Evolutionary conservation across 2,888 invertebrate species (phyloP), one percentile per base, ranked within the genome.

Genomic region (Stomorhina lunata): DNA sequence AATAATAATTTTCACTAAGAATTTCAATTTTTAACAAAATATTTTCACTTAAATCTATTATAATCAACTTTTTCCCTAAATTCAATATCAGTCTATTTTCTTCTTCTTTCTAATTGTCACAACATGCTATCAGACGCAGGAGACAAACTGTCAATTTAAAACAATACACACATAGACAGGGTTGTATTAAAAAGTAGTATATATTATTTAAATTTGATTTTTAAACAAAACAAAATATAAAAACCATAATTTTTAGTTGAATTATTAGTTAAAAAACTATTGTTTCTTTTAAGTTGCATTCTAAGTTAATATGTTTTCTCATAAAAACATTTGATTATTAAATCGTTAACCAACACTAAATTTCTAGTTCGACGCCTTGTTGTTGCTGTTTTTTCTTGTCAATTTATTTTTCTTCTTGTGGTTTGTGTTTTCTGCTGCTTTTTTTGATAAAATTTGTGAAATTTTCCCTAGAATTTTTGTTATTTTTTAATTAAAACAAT

Each of bases 331-430:
- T 43, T n/a, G n/a, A 37, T 37, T 37, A 37, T 10, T 37, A 37
- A 37, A 37, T 37, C 75, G 75, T 57, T 82, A 65, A 27, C 17
- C 82, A 82, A 68, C 79, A 79, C 82, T 82, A 6, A 0, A 15
- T 5, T 12, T 27, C 9, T 12, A 48, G 43, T 77, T 34, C 57
- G 75, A 79, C 79, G 79, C 82, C 80, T 80, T 73, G 50, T 43
- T 50, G 37, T 57, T 48, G 37, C 7, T 43, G 43, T 17, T n/a
- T n/a, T n/a, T n/a, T n/a, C 32, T 50, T 82, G 82, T 76, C 82
- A 82, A 75, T 50, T 61, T 45, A 40, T 66, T 59, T 82, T 69
- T 78, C 27, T 71, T 71, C 66, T 69, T 81, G 72, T 55, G 68
- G 61, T 73, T 76, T 73, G 73, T 73, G 43, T 68, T 63, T 69